Conservation (phyloP, 2,797 vertebrate species). For the Tapirus indicus region DNA sequence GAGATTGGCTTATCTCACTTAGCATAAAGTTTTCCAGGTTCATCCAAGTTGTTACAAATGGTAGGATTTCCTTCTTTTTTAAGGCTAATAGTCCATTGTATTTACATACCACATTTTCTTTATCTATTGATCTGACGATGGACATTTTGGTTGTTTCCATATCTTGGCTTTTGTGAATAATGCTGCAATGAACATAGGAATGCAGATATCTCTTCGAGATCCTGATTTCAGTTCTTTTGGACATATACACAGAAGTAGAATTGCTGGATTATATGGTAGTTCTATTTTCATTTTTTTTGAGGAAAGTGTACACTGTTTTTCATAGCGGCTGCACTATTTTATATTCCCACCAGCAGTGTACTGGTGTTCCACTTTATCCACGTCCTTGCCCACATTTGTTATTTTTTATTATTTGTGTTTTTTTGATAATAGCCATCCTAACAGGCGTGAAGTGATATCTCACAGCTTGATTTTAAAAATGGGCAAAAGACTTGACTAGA, state of each 20-base stretch:
- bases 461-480: no score
- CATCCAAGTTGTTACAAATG: not conserved
- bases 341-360: not conserved
- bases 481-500: no score
- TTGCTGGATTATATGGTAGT: not conserved
- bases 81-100: not conserved
- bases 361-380: not conserved
- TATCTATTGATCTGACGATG: not conserved
- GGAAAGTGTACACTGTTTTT: not conserved
- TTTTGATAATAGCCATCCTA: not conserved
- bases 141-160: not conserved
- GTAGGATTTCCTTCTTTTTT: not conserved
- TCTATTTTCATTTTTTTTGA: not conserved
- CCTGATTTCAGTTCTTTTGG: not conserved
- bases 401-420: not conserved
- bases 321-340: not conserved
- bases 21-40: not conserved
- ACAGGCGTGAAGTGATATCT: not conserved
- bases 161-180: not conserved
- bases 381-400: not conserved
- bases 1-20: not conserved
- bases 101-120: not conserved
- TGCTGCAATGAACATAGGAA: not conserved
- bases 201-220: not conserved
- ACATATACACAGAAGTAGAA: not conserved